Base-by-base conservation (phyloP, 2,888 invertebrate genomes). In the Adela reaumurella region DNA sequence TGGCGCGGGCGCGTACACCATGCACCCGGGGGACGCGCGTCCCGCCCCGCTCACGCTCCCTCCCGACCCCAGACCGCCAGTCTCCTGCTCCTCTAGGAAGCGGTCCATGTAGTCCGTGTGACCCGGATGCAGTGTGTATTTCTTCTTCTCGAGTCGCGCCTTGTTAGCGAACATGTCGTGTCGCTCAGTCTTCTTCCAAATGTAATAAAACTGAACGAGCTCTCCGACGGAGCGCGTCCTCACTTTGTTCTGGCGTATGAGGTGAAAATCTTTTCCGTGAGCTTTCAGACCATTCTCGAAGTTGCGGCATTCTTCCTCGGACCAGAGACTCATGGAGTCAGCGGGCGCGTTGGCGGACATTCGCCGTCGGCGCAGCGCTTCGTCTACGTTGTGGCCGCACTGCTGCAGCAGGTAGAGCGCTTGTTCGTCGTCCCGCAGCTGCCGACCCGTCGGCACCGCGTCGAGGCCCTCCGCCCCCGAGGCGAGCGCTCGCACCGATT, bases 151-250 rank as follows among this genome's bases (percentile, higher is more conserved):
- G 57, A 94, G 69, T 46, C 94, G 82, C 10, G 90, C 89, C 70
- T 92, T 92, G 64, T 92, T 91, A 1, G 94, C 94, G 65, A 88
- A 89, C 59, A 88, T 89, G 72, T 98, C 98, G 69, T 97, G 96
- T 17, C 98, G 83, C 64, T 97, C 97, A 19, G 97, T 97, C 73
- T 98, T 98, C 74, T 99, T 99, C 99, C 99, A 99, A 49, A 97
- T 83, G 61, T 92, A 92, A 70, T 92, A 92, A 77, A 98, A 99
- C 65, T 97, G 95, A 14, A 98, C 96, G 53, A 99, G 79, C 71
- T 99, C 98, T 28, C 97, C 94, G 43, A 98, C 96, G 8, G 95
- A 93, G 57, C 97, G 83, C 50, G 97, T 96, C 59, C 92, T 83
- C 45, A 97, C 96, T 83, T 95, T 96, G 63, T 94, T 89, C 64